Evolutionary conservation across 2,888 invertebrate genomes (phyloP).

Genomic region (Brenthis daphne): DNA sequence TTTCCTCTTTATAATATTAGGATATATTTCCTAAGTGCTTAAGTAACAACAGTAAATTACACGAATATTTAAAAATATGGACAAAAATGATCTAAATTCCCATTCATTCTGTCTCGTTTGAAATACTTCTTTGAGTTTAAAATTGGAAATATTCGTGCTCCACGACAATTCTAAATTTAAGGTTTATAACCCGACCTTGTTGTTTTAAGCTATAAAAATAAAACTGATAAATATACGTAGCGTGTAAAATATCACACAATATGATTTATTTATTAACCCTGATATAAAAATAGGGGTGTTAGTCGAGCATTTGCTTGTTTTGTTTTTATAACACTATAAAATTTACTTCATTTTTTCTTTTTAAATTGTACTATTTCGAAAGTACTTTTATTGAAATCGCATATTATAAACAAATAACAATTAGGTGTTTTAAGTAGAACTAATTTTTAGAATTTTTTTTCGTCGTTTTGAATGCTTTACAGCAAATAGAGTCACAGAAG

Average conservation of each 20-base stretch:
- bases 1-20: too few relatives aligned
- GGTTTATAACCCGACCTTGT: constrained; percentile 18
- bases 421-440: too few relatives aligned
- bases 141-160: constrained; percentile 18
- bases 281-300: constrained; percentile 5
- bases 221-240: constrained; percentile 17
- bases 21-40: not conserved
- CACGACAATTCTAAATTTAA: constrained; percentile 6
- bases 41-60: not conserved
- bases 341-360: not conserved
- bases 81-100: constrained; percentile 9
- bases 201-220: constrained; percentile 12
- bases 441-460: too few relatives aligned
- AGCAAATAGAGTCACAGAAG: too few relatives aligned
- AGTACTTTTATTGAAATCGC: too few relatives aligned
- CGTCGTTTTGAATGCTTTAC: too few relatives aligned
- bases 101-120: constrained; percentile 10
- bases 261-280: constrained; percentile 8
- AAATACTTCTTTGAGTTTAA: constrained; percentile 9
- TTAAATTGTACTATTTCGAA: too few relatives aligned
- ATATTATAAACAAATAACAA: too few relatives aligned
- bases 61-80: constrained; percentile 9
- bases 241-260: constrained; percentile 13
- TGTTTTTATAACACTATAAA: not conserved
- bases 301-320: not conserved